These are phyloP conservation scores for Holothuria leucospilota DNA, from an alignment of 53 echinoderm and acorn worm genomes.

Conservation along the genomic window DNA sequence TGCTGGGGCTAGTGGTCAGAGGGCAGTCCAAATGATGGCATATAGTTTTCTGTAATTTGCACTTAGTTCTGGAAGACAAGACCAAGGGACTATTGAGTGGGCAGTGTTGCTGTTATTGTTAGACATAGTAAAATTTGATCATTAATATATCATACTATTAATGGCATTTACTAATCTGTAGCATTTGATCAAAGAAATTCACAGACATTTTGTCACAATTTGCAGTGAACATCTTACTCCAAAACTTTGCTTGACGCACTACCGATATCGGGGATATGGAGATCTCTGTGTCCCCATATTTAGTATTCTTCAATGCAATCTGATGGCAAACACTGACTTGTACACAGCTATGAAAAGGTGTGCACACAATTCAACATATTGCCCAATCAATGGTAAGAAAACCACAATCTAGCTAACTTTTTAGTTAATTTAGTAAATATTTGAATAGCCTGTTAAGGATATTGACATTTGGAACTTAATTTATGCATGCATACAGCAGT, in stretches of 20 bases:
- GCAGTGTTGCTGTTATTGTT: conserved; percentile 55
- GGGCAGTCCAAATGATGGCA: conserved; percentile 62
- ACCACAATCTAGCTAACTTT: conserved; percentile 13
- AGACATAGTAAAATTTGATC: too few relatives aligned
- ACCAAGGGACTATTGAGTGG: conserved; percentile 46
- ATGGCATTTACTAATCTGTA: too few relatives aligned
- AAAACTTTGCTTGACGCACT: conserved; percentile 59
- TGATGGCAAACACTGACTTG: conserved; percentile 63
- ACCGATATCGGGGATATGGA: conserved; percentile 45
- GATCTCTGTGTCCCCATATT: conserved; percentile 46
- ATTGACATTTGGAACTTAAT: too few relatives aligned
- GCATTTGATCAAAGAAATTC: conserved; percentile 42
- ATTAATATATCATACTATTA: too few relatives aligned
- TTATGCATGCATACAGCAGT: too few relatives aligned
- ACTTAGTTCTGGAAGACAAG: conserved; percentile 51
- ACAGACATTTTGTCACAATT: conserved; percentile 51
- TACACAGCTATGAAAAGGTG: conserved; percentile 39
- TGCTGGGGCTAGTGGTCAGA: too few relatives aligned
- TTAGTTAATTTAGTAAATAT: background rate
- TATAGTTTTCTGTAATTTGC: conserved; percentile 49
- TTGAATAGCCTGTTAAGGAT: too few relatives aligned
- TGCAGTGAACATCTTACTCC: conserved; percentile 22
- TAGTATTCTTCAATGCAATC: conserved; percentile 46
- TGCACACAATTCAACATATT: conserved; percentile 62
- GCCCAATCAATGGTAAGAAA: conserved; percentile 40